Evolutionary conservation across 2,888 invertebrate genomes (phyloP).

Genomic region (Mechanitis messenoides): DNA sequence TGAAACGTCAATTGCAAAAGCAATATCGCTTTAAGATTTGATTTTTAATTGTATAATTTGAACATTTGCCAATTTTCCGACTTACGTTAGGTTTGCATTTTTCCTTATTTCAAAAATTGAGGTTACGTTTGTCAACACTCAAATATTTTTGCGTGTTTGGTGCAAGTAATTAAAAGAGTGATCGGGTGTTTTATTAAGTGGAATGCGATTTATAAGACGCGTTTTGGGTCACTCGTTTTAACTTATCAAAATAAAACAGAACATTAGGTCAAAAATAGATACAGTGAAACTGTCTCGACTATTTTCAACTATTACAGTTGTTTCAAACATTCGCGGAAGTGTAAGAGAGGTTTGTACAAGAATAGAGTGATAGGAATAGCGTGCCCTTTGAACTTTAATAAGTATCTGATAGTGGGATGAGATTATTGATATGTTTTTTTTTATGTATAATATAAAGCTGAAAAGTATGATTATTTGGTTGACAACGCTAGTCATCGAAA

Average conservation of each 20-base stretch:
- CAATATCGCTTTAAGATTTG: slow-evolving; percentile 16
- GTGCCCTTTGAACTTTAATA: neutral
- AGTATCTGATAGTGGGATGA: neutral
- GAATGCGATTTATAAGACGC: too few species aligned
- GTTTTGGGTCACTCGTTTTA: too few species aligned
- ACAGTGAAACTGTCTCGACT: neutral
- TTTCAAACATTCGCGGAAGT: neutral
- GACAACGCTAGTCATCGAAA: too few species aligned
- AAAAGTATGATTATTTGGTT: neutral
- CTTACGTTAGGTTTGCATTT: slow-evolving; percentile 15
- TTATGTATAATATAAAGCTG: neutral
- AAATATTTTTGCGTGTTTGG: slow-evolving; percentile 19
- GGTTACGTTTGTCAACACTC: slow-evolving; percentile 27
- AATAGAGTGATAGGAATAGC: slow-evolving; percentile 1
- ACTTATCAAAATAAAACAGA: too few species aligned
- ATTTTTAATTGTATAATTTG: slow-evolving; percentile 41
- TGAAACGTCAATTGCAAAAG: neutral
- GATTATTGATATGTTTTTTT: neutral
- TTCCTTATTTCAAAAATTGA: slow-evolving; percentile 35
- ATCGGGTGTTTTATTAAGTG: neutral
- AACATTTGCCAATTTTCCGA: slow-evolving; percentile 40
- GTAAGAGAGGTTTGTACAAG: neutral
- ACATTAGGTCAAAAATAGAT: too few species aligned
- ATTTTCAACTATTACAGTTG: neutral
- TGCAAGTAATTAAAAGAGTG: neutral